A percentile compares a stretch with the other conserved stretches of the same genome.
Evolutionary conservation across 2,797 vertebrate genomes (phyloP).

Genomic region (Fistularia commersonii): DNA sequence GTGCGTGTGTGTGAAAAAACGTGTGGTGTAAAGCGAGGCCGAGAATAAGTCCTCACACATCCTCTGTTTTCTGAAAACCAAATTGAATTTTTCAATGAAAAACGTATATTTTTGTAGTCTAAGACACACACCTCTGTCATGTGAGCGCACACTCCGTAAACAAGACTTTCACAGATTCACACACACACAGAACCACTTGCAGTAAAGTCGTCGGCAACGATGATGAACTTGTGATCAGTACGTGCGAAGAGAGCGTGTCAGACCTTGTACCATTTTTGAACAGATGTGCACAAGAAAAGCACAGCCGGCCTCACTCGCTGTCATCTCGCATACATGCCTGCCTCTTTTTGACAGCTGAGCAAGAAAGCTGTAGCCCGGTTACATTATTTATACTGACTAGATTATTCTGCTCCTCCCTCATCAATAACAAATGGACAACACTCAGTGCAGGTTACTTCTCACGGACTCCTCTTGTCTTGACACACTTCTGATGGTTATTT

Average conservation of each 20-base stretch:
- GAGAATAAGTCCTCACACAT: not conserved
- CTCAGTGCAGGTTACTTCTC: constrained; percentile 35
- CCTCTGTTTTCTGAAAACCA: too few relatives aligned
- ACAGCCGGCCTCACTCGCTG: constrained; percentile 2
- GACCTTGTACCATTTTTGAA: constrained; percentile 12
- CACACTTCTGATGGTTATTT: constrained; percentile 12
- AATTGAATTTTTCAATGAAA: too few relatives aligned
- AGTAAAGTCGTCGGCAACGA: constrained; percentile 11
- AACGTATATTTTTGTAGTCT: too few relatives aligned
- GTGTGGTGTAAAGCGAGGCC: constrained; percentile 16
- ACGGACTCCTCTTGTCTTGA: constrained; percentile 6
- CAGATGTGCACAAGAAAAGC: constrained; percentile 33
- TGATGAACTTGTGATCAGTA: constrained; percentile 27
- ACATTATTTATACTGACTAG: constrained; percentile 50
- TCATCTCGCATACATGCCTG: not conserved
- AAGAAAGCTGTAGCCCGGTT: constrained; percentile 34
- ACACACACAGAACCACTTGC: constrained; percentile 6
- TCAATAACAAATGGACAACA: constrained; percentile 53
- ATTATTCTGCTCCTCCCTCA: constrained; percentile 40
- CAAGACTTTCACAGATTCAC: not conserved
- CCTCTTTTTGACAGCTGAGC: constrained; percentile 17
- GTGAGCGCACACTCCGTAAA: too few relatives aligned
- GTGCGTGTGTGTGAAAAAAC: constrained; percentile 7
- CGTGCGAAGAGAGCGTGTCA: constrained; percentile 29
- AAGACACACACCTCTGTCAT: too few relatives aligned